phyloP scores from a whole-genome alignment of 2,797 vertebrate genomes.

The Sebastes melanostomus region DNA sequence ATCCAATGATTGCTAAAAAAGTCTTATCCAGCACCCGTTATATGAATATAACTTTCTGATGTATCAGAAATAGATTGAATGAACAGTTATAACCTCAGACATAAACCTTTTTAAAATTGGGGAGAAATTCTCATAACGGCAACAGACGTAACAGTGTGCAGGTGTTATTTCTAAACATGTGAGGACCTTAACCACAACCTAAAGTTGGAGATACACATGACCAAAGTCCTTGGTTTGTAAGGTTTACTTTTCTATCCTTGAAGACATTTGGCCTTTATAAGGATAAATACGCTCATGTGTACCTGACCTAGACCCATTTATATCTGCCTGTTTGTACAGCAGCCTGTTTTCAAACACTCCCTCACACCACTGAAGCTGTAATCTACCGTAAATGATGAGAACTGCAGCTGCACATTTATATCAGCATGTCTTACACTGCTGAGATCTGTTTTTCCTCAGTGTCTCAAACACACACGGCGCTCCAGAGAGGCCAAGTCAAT shows the following conservation, averaged over 20 bases:
- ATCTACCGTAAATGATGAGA: conserved; percentile 24
- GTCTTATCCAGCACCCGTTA: not conserved
- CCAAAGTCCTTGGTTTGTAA: not conserved
- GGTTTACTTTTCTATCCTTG: not conserved
- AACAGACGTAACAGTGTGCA: not conserved
- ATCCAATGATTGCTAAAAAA: not conserved
- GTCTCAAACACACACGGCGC: not conserved
- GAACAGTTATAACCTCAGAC: not conserved
- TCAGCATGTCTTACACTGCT: conserved; percentile 13
- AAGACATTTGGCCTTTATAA: not conserved
- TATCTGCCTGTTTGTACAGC: not conserved
- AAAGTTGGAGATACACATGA: not conserved
- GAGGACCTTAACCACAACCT: not conserved
- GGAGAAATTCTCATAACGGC: not conserved
- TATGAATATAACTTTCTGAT: no score
- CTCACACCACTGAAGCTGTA: not conserved
- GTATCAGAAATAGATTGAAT: no score
- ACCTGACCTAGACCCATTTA: not conserved
- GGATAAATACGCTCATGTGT: not conserved
- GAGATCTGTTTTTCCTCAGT: conserved; percentile 3
- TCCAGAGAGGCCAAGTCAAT: conserved; percentile 28
- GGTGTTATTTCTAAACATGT: not conserved
- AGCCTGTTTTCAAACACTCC: conserved; percentile 7
- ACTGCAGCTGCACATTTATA: conserved; percentile 29
- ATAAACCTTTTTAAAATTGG: not conserved